Conservation (phyloP, 2,888 invertebrate genomes). For the Ceratothoa steindachneri region DNA sequence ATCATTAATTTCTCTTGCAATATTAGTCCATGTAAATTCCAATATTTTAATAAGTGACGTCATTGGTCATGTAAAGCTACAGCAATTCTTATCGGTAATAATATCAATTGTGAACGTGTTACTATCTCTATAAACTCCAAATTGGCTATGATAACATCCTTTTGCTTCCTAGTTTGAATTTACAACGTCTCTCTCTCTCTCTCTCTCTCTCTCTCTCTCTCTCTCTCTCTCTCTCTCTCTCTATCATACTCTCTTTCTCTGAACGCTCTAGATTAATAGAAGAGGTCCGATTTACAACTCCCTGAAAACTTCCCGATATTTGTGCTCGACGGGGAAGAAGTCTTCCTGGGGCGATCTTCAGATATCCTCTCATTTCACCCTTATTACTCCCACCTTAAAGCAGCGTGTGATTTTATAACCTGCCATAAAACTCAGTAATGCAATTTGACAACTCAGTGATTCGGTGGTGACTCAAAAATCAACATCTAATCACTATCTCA, state of each 20-base stretch:
- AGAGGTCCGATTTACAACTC: neutral
- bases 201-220: conserved; percentile 9
- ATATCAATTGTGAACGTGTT: too few species aligned
- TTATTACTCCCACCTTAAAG: neutral
- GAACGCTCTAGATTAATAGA: neutral
- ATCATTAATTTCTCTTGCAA: too few species aligned
- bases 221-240: conserved; percentile 1
- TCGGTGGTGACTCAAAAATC: conserved; percentile 2
- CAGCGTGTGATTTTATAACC: conserved; percentile 10
- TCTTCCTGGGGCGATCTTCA: neutral
- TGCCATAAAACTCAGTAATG: neutral
- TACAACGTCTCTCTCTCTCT: neutral
- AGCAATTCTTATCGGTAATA: too few species aligned
- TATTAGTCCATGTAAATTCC: too few species aligned
- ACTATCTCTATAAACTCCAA: too few species aligned
- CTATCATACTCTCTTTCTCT: conserved; percentile 4
- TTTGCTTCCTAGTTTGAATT: too few species aligned
- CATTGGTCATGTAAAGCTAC: too few species aligned
- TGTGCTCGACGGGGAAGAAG: neutral
- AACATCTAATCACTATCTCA: conserved; percentile 2
- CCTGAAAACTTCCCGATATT: neutral
- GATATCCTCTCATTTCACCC: neutral
- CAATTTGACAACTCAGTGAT: conserved; percentile 3
- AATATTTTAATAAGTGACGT: too few species aligned
- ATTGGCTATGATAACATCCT: too few species aligned